Percentiles rank a stretch among this genome's conserved stretches.
Evolutionary conservation across 2,888 invertebrate species (phyloP).

Genomic region (Onthophagus sagittarius): DNA sequence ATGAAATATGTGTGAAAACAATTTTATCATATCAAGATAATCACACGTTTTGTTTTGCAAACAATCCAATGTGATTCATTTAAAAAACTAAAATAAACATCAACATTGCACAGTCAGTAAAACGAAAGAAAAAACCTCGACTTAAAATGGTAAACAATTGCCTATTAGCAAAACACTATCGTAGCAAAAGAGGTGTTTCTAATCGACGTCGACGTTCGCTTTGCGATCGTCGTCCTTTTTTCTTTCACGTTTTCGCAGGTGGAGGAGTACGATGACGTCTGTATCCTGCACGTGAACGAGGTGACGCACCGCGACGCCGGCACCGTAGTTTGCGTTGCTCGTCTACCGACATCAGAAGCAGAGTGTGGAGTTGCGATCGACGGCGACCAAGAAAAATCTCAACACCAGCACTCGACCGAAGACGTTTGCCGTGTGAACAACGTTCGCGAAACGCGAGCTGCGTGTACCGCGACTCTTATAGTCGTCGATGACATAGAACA

Average conservation of each 20-base stretch:
- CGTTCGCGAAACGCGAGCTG: slow-evolving; percentile 33
- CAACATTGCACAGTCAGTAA: not conserved
- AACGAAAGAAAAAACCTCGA: not conserved
- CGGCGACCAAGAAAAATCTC: slow-evolving; percentile 24
- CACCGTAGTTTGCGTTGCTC: slow-evolving; percentile 38
- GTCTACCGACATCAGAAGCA: slow-evolving; percentile 19
- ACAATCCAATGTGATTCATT: not conserved
- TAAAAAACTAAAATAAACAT: no score
- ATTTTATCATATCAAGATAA: no score
- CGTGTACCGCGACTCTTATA: slow-evolving; percentile 40
- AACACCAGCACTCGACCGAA: slow-evolving; percentile 32
- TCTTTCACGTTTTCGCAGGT: slow-evolving; percentile 40
- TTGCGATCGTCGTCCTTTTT: slow-evolving; percentile 1
- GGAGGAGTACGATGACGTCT: slow-evolving; percentile 52
- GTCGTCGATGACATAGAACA: slow-evolving; percentile 30
- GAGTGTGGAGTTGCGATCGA: not conserved
- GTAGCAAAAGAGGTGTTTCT: no score
- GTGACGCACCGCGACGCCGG: slow-evolving; percentile 49
- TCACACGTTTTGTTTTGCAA: not conserved
- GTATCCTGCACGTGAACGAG: slow-evolving; percentile 57
- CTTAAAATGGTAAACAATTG: not conserved
- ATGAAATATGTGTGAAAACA: no score
- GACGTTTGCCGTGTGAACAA: slow-evolving; percentile 27
- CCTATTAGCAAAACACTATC: not conserved
- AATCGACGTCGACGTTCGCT: not conserved